phyloP scores from a whole-genome alignment of 2,888 invertebrate species.

The Melanophora roralis region DNA sequence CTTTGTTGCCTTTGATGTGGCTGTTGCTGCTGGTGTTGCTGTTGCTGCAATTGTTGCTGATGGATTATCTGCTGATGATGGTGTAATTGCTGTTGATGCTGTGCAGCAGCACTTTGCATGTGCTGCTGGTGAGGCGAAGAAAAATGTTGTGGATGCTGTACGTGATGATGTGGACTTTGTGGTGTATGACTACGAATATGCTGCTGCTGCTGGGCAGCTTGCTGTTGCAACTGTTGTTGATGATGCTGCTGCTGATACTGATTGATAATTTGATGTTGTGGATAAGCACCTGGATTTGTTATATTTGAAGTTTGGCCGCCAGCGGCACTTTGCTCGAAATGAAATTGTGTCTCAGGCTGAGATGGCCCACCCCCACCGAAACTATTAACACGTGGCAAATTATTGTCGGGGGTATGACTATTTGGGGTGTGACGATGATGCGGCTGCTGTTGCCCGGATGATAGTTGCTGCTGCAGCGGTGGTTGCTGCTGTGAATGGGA shows the following conservation, averaged over 20 bases:
- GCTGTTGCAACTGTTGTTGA: slow-evolving; percentile 67
- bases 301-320: slow-evolving; percentile 56
- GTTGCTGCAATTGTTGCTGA: slow-evolving; percentile 72
- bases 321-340: slow-evolving; percentile 70
- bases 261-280: slow-evolving; percentile 73
- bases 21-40: slow-evolving; percentile 67
- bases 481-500: slow-evolving; percentile 56
- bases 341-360: slow-evolving; percentile 72
- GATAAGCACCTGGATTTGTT: slow-evolving; percentile 69
- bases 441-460: slow-evolving; percentile 41
- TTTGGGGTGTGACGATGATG: slow-evolving; percentile 72
- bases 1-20: slow-evolving; percentile 68
- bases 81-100: slow-evolving; percentile 66
- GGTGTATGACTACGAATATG: slow-evolving; percentile 69
- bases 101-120: slow-evolving; percentile 69
- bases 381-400: slow-evolving; percentile 74
- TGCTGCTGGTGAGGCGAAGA: slow-evolving; percentile 71
- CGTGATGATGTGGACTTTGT: slow-evolving; percentile 70
- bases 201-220: slow-evolving; percentile 66
- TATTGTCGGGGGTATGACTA: slow-evolving; percentile 69
- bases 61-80: slow-evolving; percentile 68
- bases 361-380: slow-evolving; percentile 66
- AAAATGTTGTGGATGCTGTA: slow-evolving; percentile 69
- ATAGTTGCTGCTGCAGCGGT: slow-evolving; percentile 47
- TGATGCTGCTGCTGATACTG: slow-evolving; percentile 74